A percentile compares a stretch with the other conserved stretches of the same genome.
These are phyloP conservation scores for Ericerus pela DNA, from an alignment of 1,140 invertebrate species.

Conservation along the genomic window DNA sequence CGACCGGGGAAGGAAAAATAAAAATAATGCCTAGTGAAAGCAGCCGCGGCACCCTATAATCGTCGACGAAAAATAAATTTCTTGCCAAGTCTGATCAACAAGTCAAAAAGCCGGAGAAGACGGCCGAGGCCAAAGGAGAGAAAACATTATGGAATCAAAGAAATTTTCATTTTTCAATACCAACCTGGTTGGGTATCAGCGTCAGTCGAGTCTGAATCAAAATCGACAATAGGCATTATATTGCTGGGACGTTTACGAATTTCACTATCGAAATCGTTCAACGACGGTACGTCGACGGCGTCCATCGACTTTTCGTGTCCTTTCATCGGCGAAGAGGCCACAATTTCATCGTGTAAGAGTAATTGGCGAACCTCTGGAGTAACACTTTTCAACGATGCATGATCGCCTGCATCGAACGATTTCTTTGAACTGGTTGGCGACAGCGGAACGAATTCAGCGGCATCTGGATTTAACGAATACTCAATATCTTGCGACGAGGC, in stretches of 20 bases:
- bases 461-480: slow-evolving; percentile 54
- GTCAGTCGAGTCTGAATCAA: slow-evolving; percentile 16
- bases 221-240: slow-evolving; percentile 2
- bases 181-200: background rate
- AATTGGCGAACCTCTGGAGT: no score
- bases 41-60: no score
- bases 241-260: slow-evolving; percentile 17
- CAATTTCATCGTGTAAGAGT: slow-evolving; percentile 10
- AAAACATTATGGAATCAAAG: background rate
- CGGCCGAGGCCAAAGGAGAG: no score
- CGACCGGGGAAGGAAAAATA: no score
- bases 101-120: no score
- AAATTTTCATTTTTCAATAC: background rate
- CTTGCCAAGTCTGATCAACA: no score
- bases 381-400: background rate
- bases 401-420: background rate
- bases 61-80: no score
- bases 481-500: slow-evolving; percentile 34
- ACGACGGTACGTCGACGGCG: slow-evolving; percentile 18
- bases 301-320: slow-evolving; percentile 18
- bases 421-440: slow-evolving; percentile 28
- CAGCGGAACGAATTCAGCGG: slow-evolving; percentile 50
- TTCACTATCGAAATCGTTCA: slow-evolving; percentile 21
- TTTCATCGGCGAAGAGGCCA: slow-evolving; percentile 20
- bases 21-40: no score